Evolutionary conservation across 2,113 vertebrate genomes (phyloP).

Genomic region (Bubo blakistoni): DNA sequence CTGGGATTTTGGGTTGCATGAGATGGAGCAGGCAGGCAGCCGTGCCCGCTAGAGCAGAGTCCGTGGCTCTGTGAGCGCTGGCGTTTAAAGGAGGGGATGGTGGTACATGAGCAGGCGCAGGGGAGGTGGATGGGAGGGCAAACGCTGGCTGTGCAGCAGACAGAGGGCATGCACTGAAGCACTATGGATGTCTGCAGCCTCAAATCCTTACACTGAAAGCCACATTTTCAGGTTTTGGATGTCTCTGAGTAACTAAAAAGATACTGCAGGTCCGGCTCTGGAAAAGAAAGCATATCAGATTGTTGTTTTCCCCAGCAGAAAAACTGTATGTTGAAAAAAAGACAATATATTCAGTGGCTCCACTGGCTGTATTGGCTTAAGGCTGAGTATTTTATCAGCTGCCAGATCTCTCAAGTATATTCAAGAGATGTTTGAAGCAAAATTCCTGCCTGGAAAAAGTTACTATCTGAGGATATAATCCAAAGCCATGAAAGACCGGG

Average conservation of each 20-base stretch:
- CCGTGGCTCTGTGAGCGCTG: rapidly evolving
- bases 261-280: neutral
- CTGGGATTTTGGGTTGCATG: neutral
- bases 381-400: neutral
- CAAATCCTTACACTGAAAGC: neutral
- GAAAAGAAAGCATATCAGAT: neutral
- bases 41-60: neutral
- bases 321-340: neutral
- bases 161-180: neutral
- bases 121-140: neutral
- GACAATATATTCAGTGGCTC: neutral
- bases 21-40: neutral
- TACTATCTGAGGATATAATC: neutral
- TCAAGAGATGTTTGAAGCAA: neutral
- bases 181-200: neutral
- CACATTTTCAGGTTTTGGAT: neutral
- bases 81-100: neutral
- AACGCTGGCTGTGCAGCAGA: neutral
- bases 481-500: neutral
- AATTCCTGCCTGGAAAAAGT: constrained; percentile 3
- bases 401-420: neutral
- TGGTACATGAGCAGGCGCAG: neutral
- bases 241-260: neutral
- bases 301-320: neutral
- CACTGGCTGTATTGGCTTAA: neutral